Percentiles rank a stretch among this genome's conserved stretches.
Evolutionary conservation across 2,888 invertebrate species (phyloP).

Genomic region (Drosophila hamatofila): DNA sequence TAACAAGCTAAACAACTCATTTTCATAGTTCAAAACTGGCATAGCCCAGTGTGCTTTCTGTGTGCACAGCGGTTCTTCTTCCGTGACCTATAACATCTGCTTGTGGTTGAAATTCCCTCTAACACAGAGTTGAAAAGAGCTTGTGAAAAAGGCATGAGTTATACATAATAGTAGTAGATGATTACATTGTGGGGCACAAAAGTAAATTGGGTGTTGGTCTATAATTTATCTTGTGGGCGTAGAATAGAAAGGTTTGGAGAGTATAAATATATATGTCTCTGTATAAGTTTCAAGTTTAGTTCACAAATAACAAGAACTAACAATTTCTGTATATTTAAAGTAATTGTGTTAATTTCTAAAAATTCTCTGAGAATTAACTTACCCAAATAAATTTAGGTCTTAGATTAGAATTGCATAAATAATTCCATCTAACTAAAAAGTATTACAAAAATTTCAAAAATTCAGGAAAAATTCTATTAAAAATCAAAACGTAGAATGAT

Average conservation of each 20-base stretch:
- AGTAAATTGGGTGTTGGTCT: neutral
- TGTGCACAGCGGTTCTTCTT: conserved; percentile 16
- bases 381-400: no score
- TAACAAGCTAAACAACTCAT: conserved; percentile 45
- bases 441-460: no score
- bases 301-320: neutral
- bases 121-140: neutral
- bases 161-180: neutral
- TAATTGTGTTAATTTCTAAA: neutral
- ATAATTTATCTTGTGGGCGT: neutral
- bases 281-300: neutral
- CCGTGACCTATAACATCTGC: conserved; percentile 15
- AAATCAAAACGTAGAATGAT: no score
- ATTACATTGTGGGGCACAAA: neutral
- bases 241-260: neutral
- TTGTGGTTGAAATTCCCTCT: conserved; percentile 2
- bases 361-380: neutral
- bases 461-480: no score
- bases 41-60: conserved; percentile 1
- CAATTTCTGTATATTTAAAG: no score
- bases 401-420: no score
- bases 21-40: conserved; percentile 49
- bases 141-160: conserved; percentile 1
- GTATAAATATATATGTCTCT: neutral
- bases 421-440: no score